Evolutionary conservation across 2,797 vertebrate species (phyloP), one percentile per base, ranked within the genome.

Genomic region (Acipenser ruthenus): DNA sequence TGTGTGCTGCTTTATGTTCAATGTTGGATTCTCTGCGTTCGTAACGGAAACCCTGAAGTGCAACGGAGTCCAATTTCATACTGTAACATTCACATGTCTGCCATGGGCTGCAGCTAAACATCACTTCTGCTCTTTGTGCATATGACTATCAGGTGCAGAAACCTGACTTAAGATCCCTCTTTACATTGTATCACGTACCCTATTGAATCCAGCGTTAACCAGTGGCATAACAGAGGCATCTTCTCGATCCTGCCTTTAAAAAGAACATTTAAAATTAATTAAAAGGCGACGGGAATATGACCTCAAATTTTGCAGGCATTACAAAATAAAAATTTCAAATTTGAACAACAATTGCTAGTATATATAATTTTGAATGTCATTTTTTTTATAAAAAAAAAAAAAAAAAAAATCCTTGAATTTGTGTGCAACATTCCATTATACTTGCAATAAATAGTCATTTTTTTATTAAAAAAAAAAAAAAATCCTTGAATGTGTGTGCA

Each of bases 181-280:
- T 15, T n/a, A 11, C 3, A 15, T 13, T n/a, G 11, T 23, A 10
- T 50, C 10, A 52, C 94, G 72, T 83, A 99, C 96, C 91, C 96
- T 91, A 71, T 95, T 97, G 86, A 99, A 99, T 81, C 96, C 96
- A 67, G 95, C 95, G 76, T 90, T 84, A 78, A 98, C 90, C 74
- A 99, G 88, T 61, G 95, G 92, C 92, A 95, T 86, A 83, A 98
- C 86, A 67, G 95, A 96, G 55, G 89, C 86, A 78, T 99, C 96
- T 69, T 99, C 96, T 73, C 91, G 91, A 78, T 96, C 94, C 66
- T 93, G 93, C 88, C 94, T 98, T 87, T 74, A 70, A 81, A 78
- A 79, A 77, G 67, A 71, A 80, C 23, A 71, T 5, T 79, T 23
- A 71, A 2, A 66, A 72, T 37, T 65, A 72, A 10, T n/a, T 58